Percentiles rank a stretch among this genome's conserved stretches.
Evolutionary conservation across 2,888 invertebrate species (phyloP).

Genomic region (Yponomeuta plumbellus): DNA sequence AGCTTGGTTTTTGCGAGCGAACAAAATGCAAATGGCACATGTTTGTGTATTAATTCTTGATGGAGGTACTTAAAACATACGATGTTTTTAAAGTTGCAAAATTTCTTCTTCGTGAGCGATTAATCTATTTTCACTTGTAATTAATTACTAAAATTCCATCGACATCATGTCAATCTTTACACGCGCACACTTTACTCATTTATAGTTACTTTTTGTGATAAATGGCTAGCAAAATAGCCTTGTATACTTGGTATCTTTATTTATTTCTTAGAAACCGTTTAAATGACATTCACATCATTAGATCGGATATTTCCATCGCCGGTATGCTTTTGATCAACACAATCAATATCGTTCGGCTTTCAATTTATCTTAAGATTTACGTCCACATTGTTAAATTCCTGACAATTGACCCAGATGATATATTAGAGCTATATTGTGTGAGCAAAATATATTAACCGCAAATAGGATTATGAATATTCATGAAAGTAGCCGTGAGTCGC

Average conservation of each 20-base stretch:
- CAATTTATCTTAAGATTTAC: constrained; percentile 62
- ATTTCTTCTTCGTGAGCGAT: background rate
- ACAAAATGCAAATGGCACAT: constrained; percentile 37
- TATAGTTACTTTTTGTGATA: background rate
- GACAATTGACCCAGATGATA: constrained; percentile 47
- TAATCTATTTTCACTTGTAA: background rate
- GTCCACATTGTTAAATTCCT: constrained; percentile 54
- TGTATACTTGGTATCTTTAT: background rate
- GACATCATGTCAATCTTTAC: background rate
- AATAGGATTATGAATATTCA: background rate
- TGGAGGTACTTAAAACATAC: constrained; percentile 5
- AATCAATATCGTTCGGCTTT: constrained; percentile 55
- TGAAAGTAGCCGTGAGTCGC: background rate
- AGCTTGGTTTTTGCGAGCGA: constrained; percentile 51
- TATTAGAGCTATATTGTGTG: constrained; percentile 24
- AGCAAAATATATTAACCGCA: background rate
- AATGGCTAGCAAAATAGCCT: background rate
- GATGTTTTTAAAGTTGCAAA: background rate
- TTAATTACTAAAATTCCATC: background rate
- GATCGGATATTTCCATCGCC: constrained; percentile 23
- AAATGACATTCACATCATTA: constrained; percentile 47
- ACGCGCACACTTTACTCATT: background rate
- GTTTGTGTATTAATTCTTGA: constrained; percentile 15
- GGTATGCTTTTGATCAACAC: constrained; percentile 51
- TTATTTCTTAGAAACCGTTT: constrained; percentile 40